Evolutionary conservation across 2,888 invertebrate species (phyloP), one percentile per base, ranked within the genome.

Genomic region (Trissolcus japonicus): DNA sequence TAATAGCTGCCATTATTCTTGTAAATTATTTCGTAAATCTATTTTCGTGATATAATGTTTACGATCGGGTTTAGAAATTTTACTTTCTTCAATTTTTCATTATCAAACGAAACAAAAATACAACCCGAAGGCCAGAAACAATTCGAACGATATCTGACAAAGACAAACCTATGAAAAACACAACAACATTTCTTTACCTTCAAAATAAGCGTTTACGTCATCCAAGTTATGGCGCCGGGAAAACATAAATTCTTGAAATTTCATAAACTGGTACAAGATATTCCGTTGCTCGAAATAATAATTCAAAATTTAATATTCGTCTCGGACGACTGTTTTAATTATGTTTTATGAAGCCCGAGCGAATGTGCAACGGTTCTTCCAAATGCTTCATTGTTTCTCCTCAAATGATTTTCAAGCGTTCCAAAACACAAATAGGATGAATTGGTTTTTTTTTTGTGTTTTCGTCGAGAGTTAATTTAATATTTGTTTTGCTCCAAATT

Each of bases 141-240:
- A 40, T 61, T 56, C 55, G 50, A 55, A 55, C 60, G 61, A 68
- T 69, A 61, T 69, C 55, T 56, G 11, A 35, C 25, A 25, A n/a
- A 25, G 25, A 6, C 25, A 25, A 25, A 25, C 25, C 25, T 25
- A 61, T 56, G 16, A 56, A 40, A 69, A 55, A 2, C 50, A 19
- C 35, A 55, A 61, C 46, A 13, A 43, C 56, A 35, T 56, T 35
- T 29, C 51, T 48, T 14, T 16, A 17, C n/a, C n/a, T 50, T 7
- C 40, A 35, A 57, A 55, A 60, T 46, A 54, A 50, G 4, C 46
- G 4, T 25, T 71, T 71, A 63, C 59, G 71, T 72, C 63, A 63
- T 46, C n/a, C 46, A 53, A 62, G 57, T 59, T 48, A 48, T 63
- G 57, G 59, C 29, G 59, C 41, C 51, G 53, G 17, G 21, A 51